These are phyloP conservation scores for Rhinopomastus cyanomelas DNA, from an alignment of 2,113 vertebrate species.

Conservation along the genomic window DNA sequence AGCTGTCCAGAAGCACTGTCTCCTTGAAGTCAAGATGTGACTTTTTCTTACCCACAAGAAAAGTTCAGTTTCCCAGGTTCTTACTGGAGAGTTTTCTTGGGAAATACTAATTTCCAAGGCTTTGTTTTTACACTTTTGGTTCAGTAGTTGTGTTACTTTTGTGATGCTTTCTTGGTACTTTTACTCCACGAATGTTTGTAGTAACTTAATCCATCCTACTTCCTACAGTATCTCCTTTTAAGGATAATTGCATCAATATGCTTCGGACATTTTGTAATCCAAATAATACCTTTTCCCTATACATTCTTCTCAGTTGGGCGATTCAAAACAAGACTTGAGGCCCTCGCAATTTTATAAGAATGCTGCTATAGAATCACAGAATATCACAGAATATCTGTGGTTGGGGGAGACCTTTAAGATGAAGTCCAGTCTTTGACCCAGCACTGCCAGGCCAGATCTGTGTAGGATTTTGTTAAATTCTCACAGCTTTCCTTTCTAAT, in stretches of 20 bases:
- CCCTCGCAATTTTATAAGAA: background rate
- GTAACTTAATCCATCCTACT: constrained; percentile 43
- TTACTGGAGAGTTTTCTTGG: constrained; percentile 58
- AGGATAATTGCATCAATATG: constrained; percentile 37
- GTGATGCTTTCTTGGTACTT: constrained; percentile 28
- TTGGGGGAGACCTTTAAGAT: too few species aligned
- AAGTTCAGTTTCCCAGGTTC: constrained; percentile 58
- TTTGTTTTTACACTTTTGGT: constrained; percentile 39
- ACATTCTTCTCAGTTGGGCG: background rate
- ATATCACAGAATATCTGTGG: too few species aligned
- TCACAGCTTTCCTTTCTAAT: background rate
- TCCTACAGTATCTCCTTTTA: constrained; percentile 46
- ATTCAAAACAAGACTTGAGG: constrained; percentile 8
- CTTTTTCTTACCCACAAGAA: background rate
- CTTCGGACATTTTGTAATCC: background rate
- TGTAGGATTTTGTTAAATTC: background rate
- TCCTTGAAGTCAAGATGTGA: constrained; percentile 29
- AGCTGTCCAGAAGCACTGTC: background rate
- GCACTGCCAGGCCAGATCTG: too few species aligned
- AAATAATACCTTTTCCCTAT: background rate
- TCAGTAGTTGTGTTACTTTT: constrained; percentile 23
- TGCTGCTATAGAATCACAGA: too few species aligned
- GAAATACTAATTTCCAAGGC: constrained; percentile 33
- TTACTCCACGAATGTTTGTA: constrained; percentile 27
- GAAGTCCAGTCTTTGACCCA: too few species aligned